Percentiles rank a stretch among this genome's conserved stretches.
Evolutionary conservation across 2,113 vertebrate species (phyloP).

Genomic region (Rhinolophus ferrumequinum): DNA sequence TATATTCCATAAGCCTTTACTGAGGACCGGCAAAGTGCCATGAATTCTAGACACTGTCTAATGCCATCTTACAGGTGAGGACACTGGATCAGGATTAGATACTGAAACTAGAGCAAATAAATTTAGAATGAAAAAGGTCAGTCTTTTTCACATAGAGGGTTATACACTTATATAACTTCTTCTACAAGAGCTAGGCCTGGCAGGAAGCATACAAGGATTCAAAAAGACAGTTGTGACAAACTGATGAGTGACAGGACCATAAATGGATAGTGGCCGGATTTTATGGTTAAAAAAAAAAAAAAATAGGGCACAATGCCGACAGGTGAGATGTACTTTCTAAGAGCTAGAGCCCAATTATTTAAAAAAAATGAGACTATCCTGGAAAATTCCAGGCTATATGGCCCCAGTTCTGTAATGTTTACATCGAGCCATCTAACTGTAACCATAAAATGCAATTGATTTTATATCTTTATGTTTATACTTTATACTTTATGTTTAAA

Average conservation of each 20-base stretch:
- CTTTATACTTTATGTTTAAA: slow-evolving; percentile 34
- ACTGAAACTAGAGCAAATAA: neutral
- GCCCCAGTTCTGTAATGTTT: neutral
- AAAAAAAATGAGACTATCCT: neutral
- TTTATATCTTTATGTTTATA: neutral
- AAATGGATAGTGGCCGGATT: neutral
- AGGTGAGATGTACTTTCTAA: neutral
- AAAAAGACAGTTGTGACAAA: neutral
- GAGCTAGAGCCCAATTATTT: neutral
- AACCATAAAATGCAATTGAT: neutral
- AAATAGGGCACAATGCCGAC: neutral
- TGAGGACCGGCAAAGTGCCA: neutral
- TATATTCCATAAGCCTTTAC: neutral
- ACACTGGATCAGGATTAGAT: neutral
- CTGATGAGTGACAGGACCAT: neutral
- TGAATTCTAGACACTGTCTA: neutral
- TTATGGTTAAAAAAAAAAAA: neutral
- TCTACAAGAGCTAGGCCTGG: neutral
- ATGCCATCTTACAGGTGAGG: neutral
- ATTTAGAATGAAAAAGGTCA: slow-evolving; percentile 10
- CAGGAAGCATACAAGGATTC: neutral
- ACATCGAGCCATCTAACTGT: neutral
- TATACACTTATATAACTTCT: neutral
- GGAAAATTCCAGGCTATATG: neutral
- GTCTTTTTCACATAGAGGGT: neutral